These are phyloP conservation scores for Eospalax fontanierii DNA, from an alignment of 2,797 vertebrate species.

Conservation along the genomic window DNA sequence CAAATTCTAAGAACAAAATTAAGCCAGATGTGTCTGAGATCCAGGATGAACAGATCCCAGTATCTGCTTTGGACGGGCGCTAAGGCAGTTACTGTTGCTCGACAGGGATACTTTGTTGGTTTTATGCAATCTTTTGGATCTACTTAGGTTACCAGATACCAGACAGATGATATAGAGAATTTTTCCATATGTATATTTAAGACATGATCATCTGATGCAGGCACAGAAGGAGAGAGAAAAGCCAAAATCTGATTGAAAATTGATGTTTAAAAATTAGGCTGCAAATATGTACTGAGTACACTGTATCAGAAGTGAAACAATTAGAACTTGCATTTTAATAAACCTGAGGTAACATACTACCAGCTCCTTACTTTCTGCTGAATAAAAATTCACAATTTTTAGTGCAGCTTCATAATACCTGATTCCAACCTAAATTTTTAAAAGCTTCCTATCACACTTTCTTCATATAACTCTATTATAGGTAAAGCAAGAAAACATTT, in stretches of 20 bases:
- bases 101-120: background rate
- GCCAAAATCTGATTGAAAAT: conserved; percentile 8
- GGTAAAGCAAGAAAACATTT: background rate
- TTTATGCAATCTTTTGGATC: background rate
- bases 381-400: background rate
- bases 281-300: background rate
- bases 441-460: background rate
- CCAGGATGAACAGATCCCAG: background rate
- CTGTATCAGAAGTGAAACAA: background rate
- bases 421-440: background rate
- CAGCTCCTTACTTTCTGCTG: background rate
- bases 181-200: background rate
- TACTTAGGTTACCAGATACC: background rate
- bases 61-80: background rate
- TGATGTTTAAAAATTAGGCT: background rate
- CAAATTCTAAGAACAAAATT: background rate
- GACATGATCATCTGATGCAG: background rate
- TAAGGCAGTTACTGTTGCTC: background rate
- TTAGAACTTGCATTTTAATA: background rate
- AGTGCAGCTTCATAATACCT: background rate
- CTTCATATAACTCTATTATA: background rate
- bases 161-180: background rate
- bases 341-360: background rate
- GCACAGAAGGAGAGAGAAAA: background rate
- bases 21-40: background rate